These are phyloP conservation scores for Acanthiza pusilla DNA, from an alignment of 2,797 vertebrate genomes.

Conservation along the genomic window DNA sequence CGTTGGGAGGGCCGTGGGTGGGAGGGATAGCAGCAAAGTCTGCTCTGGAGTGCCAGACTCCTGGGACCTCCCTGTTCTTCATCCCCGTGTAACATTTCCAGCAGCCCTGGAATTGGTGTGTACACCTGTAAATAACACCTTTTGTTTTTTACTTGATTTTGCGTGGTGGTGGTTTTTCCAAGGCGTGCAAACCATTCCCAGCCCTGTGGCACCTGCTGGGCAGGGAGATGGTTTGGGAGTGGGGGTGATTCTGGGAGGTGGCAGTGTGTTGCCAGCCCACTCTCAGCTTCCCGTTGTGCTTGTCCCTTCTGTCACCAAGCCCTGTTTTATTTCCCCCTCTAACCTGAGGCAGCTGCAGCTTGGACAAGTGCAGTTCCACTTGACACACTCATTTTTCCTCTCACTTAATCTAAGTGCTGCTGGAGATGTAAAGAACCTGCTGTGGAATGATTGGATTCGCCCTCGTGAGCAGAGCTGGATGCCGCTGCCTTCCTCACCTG, in stretches of 20 bases:
- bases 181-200: neutral
- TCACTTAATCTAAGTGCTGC: neutral
- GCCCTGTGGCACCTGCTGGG: neutral
- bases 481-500: neutral
- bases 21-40: rapidly evolving
- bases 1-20: rapidly evolving
- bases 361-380: neutral
- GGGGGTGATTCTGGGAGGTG: neutral
- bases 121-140: constrained; percentile 8
- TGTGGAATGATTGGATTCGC: neutral
- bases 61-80: neutral
- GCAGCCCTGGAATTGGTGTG: neutral
- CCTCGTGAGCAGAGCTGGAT: neutral
- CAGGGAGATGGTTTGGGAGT: neutral
- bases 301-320: neutral
- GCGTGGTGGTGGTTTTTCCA: neutral
- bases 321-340: neutral
- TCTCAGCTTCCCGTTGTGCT: neutral
- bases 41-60: neutral
- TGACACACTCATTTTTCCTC: neutral
- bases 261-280: neutral
- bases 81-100: neutral
- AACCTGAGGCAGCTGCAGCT: neutral
- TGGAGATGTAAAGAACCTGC: neutral
- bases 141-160: neutral